Evolutionary conservation across 2,113 vertebrate genomes (phyloP).

Genomic region (Eurypyga helias): DNA sequence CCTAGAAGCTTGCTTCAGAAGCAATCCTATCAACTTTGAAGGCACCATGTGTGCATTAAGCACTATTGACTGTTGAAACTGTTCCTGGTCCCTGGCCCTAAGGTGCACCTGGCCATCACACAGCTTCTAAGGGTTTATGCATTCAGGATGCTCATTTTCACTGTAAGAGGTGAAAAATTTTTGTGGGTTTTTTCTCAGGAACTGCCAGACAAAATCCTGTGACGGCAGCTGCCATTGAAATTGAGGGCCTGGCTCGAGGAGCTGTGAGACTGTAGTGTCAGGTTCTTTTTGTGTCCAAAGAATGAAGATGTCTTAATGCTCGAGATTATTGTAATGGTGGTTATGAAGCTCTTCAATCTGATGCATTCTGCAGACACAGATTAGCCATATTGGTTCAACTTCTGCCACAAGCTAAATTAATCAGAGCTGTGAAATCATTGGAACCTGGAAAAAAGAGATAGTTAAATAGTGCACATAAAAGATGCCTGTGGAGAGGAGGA

Average conservation of each 20-base stretch:
- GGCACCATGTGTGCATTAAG: not conserved
- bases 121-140: not conserved
- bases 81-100: not conserved
- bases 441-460: not conserved
- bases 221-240: not conserved
- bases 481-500: not conserved
- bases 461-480: not conserved
- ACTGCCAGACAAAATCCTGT: not conserved
- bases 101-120: not conserved
- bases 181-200: not conserved
- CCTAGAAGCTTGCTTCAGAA: not conserved
- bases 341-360: not conserved
- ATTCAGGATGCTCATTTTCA: not conserved
- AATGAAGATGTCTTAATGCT: not conserved
- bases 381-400: not conserved
- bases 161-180: not conserved
- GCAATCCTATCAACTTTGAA: not conserved
- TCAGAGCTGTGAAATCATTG: not conserved
- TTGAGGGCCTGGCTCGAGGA: not conserved
- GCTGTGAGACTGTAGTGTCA: not conserved
- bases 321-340: not conserved
- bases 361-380: not conserved
- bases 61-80: accelerated
- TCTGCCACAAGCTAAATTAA: not conserved
- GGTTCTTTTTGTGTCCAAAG: not conserved